These are phyloP conservation scores for Clepsis dumicolana DNA, from an alignment of 2,888 invertebrate species.

Conservation along the genomic window DNA sequence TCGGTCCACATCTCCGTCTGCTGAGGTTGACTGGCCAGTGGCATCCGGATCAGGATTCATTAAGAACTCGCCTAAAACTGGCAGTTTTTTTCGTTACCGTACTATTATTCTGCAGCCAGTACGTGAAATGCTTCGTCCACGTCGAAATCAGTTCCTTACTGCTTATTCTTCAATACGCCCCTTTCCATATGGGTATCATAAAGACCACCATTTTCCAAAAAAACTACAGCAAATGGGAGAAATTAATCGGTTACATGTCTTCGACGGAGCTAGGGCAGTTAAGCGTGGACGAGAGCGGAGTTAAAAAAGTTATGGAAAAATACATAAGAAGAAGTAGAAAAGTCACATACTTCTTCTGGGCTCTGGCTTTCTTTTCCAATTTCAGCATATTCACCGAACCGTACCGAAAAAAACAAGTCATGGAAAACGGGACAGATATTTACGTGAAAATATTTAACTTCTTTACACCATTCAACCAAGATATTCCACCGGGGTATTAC, in stretches of 20 bases:
- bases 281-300: conserved; percentile 48
- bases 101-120: conserved; percentile 64
- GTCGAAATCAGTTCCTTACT: conserved; percentile 56
- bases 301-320: conserved; percentile 50
- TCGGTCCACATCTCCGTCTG: conserved; percentile 63
- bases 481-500: conserved; percentile 67
- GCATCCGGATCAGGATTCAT: conserved; percentile 56
- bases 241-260: conserved; percentile 62
- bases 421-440: conserved; percentile 59
- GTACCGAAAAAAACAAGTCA: conserved; percentile 61
- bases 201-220: conserved; percentile 64
- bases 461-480: conserved; percentile 56
- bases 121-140: conserved; percentile 60
- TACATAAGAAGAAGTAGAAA: conserved; percentile 61
- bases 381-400: conserved; percentile 65
- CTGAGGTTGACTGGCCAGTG: conserved; percentile 61
- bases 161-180: conserved; percentile 64
- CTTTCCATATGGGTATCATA: conserved; percentile 68
- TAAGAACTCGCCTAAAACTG: conserved; percentile 54
- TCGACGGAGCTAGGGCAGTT: conserved; percentile 58
- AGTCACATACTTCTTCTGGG: conserved; percentile 67
- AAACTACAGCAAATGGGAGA: conserved; percentile 61
- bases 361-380: conserved; percentile 62
- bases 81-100: conserved; percentile 57
- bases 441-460: conserved; percentile 64